These are phyloP conservation scores for Alsophila aescularia DNA, from an alignment of 2,888 invertebrate genomes.

Conservation along the genomic window DNA sequence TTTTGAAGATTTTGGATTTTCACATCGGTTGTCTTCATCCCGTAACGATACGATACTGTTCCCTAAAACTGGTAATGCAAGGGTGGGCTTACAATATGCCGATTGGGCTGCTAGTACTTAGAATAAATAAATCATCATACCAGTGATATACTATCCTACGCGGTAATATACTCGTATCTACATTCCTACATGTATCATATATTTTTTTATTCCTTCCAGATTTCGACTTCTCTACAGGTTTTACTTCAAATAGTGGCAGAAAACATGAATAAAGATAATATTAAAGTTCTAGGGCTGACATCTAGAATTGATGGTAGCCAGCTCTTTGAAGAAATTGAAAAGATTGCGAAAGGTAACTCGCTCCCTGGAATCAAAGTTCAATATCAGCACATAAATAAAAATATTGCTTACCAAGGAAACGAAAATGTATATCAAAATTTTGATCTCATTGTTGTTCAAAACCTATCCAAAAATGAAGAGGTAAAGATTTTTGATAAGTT, in stretches of 20 bases:
- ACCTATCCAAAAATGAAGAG: slow-evolving; percentile 33
- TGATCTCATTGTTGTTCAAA: slow-evolving; percentile 38
- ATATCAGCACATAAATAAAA: slow-evolving; percentile 17
- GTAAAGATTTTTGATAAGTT: slow-evolving; percentile 29
- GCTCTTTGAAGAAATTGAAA: slow-evolving; percentile 31
- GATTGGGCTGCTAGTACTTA: too few species aligned
- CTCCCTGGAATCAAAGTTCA: slow-evolving; percentile 24
- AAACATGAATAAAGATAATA: slow-evolving; percentile 38
- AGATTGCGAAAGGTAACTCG: slow-evolving; percentile 1
- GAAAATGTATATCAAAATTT: slow-evolving; percentile 6
- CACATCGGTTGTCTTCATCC: too few species aligned
- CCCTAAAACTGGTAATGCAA: too few species aligned
- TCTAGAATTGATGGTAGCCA: slow-evolving; percentile 2
- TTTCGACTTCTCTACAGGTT: slow-evolving; percentile 33
- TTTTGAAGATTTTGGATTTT: too few species aligned
- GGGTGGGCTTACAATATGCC: too few species aligned
- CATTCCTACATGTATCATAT: not conserved
- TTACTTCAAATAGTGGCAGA: slow-evolving; percentile 47
- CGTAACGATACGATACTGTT: too few species aligned
- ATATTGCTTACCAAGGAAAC: not conserved
- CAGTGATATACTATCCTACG: too few species aligned
- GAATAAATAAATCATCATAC: too few species aligned
- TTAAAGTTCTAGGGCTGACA: slow-evolving; percentile 38
- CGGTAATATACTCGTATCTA: too few species aligned
- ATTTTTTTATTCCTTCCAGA: slow-evolving; percentile 20